A percentile compares a stretch with the other conserved stretches of the same genome.
These are phyloP conservation scores for Zygothrica quintamaculata DNA, from an alignment of 2,888 invertebrate genomes.

Conservation along the genomic window DNA sequence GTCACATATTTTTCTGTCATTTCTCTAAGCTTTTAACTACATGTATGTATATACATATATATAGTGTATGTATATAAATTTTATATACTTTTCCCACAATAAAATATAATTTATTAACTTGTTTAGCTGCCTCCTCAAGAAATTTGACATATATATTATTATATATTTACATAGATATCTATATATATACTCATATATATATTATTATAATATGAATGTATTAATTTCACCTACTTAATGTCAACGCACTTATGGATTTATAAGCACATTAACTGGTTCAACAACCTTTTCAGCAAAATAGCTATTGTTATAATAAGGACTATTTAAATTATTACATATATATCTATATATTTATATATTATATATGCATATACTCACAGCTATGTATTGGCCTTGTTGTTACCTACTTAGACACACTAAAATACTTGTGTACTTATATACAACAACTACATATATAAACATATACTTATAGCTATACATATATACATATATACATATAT, in stretches of 20 bases:
- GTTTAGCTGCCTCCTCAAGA: no score
- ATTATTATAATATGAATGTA: neutral
- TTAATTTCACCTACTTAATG: neutral
- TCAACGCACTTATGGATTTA: conserved; percentile 46
- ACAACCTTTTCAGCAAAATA: conserved; percentile 51
- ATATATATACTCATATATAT: no score
- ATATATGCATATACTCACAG: conserved; percentile 36
- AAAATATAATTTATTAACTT: no score
- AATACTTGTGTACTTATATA: no score
- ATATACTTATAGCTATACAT: neutral
- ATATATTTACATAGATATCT: no score
- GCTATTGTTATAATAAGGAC: conserved; percentile 35
- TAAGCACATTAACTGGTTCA: conserved; percentile 68
- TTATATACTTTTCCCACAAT: neutral
- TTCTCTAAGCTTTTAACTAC: neutral
- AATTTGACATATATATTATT: no score
- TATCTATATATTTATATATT: conserved; percentile 12
- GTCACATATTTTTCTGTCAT: conserved; percentile 13
- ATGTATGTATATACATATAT: neutral
- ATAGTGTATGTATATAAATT: neutral
- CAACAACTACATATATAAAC: no score
- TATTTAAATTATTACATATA: conserved; percentile 16
- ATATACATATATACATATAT: neutral
- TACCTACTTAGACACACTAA: conserved; percentile 28
- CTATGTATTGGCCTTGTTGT: conserved; percentile 19